Evolutionary conservation across 1,140 invertebrate genomes (phyloP).

Genomic region (Papilio xuthus): DNA sequence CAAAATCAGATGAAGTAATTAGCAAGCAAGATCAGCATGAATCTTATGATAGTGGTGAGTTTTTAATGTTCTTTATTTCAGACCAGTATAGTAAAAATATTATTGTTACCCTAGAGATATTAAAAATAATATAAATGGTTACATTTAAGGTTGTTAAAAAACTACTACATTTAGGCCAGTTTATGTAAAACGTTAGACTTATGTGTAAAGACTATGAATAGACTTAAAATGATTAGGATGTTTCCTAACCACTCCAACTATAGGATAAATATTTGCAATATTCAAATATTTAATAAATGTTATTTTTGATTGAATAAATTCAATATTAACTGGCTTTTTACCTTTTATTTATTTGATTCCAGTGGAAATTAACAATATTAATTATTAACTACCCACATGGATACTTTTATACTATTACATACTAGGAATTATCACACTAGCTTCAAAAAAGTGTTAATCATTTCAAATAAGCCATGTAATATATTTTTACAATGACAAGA

Average conservation of each 20-base stretch:
- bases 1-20: constrained; percentile 51
- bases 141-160: too few species aligned
- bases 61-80: constrained; percentile 7
- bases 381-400: background rate
- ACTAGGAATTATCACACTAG: background rate
- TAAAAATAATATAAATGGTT: background rate
- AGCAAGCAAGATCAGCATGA: constrained; percentile 56
- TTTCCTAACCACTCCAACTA: too few species aligned
- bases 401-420: background rate
- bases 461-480: background rate
- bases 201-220: too few species aligned
- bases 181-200: too few species aligned
- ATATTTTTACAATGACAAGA: background rate
- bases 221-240: too few species aligned
- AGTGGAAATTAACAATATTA: background rate
- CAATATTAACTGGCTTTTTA: too few species aligned
- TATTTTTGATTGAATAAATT: too few species aligned
- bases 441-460: background rate
- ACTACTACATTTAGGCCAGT: too few species aligned
- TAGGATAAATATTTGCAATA: too few species aligned
- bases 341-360: too few species aligned
- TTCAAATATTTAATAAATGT: too few species aligned
- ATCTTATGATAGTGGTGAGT: constrained; percentile 59
- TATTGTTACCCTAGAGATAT: background rate
- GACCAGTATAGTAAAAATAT: constrained; percentile 47